Evolutionary conservation across 2,797 vertebrate species (phyloP).

Genomic region (Xenops minutus): DNA sequence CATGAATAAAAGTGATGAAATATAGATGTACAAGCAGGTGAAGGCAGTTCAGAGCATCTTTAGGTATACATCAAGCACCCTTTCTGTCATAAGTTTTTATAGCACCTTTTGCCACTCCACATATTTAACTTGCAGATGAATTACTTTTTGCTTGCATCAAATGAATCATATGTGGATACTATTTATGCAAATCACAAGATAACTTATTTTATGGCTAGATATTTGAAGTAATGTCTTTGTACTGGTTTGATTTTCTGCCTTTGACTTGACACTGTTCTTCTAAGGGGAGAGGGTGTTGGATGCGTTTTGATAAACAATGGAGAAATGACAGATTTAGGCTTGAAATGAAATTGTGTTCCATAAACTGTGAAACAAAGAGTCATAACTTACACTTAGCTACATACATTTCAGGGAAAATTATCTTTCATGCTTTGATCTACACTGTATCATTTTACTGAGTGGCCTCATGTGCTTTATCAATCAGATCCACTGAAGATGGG

Average conservation of each 20-base stretch:
- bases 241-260: slow-evolving; percentile 66
- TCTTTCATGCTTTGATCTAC: slow-evolving; percentile 75
- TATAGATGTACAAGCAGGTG: not conserved
- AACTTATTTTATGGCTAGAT: slow-evolving; percentile 49
- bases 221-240: slow-evolving; percentile 42
- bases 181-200: slow-evolving; percentile 55
- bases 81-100: slow-evolving; percentile 32
- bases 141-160: slow-evolving; percentile 24
- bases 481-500: slow-evolving; percentile 69
- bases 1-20: slow-evolving; percentile 34
- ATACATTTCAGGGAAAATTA: slow-evolving; percentile 74
- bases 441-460: slow-evolving; percentile 76
- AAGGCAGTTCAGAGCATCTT: not conserved
- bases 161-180: slow-evolving; percentile 36
- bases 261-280: slow-evolving; percentile 61
- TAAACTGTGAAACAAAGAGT: slow-evolving; percentile 79
- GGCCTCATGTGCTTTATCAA: slow-evolving; percentile 71
- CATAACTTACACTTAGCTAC: slow-evolving; percentile 71
- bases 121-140: slow-evolving; percentile 56
- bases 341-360: slow-evolving; percentile 79
- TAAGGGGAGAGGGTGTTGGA: slow-evolving; percentile 19
- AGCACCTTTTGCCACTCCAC: not conserved
- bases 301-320: slow-evolving; percentile 77
- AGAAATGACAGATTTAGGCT: slow-evolving; percentile 76
- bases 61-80: not conserved